Base-by-base conservation (phyloP, 2,113 vertebrate genomes). In the Lepidothrix coronata region DNA sequence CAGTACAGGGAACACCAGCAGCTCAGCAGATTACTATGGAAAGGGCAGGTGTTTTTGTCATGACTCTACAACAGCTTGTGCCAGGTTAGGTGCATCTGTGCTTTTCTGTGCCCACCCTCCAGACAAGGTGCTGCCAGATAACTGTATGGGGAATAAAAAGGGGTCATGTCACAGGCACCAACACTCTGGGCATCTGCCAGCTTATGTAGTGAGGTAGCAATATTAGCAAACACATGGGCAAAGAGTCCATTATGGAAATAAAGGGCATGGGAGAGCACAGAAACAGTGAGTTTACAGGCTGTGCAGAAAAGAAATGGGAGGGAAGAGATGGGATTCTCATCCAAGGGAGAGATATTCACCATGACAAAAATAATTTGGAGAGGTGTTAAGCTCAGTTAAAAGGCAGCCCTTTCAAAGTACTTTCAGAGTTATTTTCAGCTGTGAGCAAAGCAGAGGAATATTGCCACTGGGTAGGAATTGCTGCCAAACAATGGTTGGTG, bases 391-490 rank as follows among this genome's bases (percentile, higher is more conserved):
- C 85, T 96, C 93, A 73, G 78, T 94, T 85, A 91, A 95, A 96
- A 89, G 81, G 46, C 74, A 95, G 71, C 63, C 81, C 85, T 95
- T 95, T 73, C 6, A 30, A 76, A 96, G 85, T 81, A 89, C 82
- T 94, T 91, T 83, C 58, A 73, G 70, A 71, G 78, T 93, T 93
- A 95, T 91, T 97, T 96, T 95, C 93, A 93, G 89, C 91, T 90
- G 82, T 5, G 24, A 96, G 91, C 71, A 89, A 97, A 95, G 78
- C 63, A 59, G 71, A 88, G 89, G 89, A 93, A 80, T 94, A 85
- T 90, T 89, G 88, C 78, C 59, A 88, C 91, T 1, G 24, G 46
- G 67, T 62, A 70, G 85, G 83, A 95, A 97, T 89, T 88, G 66
- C 91, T 91, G 70, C 87, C 85, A 93, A 94, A 89, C 86, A 91